Percentiles rank a stretch among this genome's conserved stretches.
Evolutionary conservation across 2,113 vertebrate species (phyloP).

Genomic region (Hypomesus transpacificus): DNA sequence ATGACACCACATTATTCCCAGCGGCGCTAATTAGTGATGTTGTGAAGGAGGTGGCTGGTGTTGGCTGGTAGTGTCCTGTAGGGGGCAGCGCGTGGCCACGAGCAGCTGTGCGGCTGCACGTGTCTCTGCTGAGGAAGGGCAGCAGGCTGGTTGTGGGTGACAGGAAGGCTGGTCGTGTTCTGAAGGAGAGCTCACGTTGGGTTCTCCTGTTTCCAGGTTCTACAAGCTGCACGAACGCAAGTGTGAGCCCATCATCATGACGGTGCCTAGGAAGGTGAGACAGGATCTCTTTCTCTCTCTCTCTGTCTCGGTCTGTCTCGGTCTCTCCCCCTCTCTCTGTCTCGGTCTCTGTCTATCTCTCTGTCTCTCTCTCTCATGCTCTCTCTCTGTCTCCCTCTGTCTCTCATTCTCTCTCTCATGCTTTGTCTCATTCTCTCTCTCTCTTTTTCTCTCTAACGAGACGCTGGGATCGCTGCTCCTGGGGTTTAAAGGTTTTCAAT

Average conservation of each 20-base stretch:
- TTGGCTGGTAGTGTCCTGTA: constrained; percentile 40
- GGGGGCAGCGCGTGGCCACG: constrained; percentile 45
- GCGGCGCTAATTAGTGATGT: not conserved
- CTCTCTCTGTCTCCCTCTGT: too few species aligned
- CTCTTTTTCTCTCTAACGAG: too few species aligned
- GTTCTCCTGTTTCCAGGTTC: constrained; percentile 77
- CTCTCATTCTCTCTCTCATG: too few species aligned
- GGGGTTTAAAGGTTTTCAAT: not conserved
- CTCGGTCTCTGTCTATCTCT: too few species aligned
- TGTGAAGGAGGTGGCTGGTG: not conserved
- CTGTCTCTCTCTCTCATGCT: too few species aligned
- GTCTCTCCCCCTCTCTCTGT: too few species aligned
- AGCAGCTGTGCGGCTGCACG: too few species aligned
- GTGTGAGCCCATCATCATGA: constrained; percentile 98
- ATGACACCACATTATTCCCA: not conserved
- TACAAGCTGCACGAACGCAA: constrained; percentile 97
- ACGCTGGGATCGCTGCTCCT: too few species aligned
- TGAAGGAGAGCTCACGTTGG: constrained; percentile 7
- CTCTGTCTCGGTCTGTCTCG: too few species aligned
- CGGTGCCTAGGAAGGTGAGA: constrained; percentile 94
- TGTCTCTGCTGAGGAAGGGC: not conserved
- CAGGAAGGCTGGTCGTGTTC: not conserved
- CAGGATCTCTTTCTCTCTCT: too few species aligned
- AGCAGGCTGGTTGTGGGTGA: not conserved
- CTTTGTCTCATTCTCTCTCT: too few species aligned